These are phyloP conservation scores for Eledone cirrhosa DNA, from an alignment of 2,888 invertebrate species.

Conservation along the genomic window DNA sequence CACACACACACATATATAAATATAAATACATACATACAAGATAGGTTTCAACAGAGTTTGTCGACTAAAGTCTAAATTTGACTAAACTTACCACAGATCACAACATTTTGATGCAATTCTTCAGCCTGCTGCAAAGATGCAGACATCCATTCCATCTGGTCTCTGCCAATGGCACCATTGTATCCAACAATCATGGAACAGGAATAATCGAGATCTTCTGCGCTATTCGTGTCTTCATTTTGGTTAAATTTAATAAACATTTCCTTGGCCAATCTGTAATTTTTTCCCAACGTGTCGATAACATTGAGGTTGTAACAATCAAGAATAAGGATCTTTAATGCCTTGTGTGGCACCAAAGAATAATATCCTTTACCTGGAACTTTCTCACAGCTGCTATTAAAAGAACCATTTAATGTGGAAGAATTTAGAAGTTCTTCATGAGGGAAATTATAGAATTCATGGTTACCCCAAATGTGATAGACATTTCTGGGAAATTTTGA, in stretches of 20 bases:
- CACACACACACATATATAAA: too few species aligned
- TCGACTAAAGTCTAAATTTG: not conserved
- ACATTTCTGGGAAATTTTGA: constrained; percentile 40
- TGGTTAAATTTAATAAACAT: constrained; percentile 51
- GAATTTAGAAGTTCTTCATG: constrained; percentile 50
- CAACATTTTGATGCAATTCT: constrained; percentile 57
- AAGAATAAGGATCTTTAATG: constrained; percentile 58
- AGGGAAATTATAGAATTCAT: constrained; percentile 66
- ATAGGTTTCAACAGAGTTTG: too few species aligned
- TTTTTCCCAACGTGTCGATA: constrained; percentile 42
- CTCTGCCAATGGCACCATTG: constrained; percentile 64
- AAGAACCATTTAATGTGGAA: constrained; percentile 41
- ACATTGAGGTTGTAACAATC: constrained; percentile 65
- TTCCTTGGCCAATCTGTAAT: constrained; percentile 49
- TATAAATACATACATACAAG: too few species aligned
- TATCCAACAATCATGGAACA: constrained; percentile 58
- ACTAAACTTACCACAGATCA: constrained; percentile 61
- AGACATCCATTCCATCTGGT: constrained; percentile 64
- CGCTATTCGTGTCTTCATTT: constrained; percentile 58
- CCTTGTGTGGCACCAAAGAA: constrained; percentile 50
- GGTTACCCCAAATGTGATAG: constrained; percentile 65
- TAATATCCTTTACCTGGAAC: constrained; percentile 52
- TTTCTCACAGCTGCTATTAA: constrained; percentile 32
- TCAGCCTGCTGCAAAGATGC: constrained; percentile 54
- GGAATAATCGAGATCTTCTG: constrained; percentile 50